Evolutionary conservation across 2,113 vertebrate species (phyloP).

Genomic region (Planiliza haematocheilus): DNA sequence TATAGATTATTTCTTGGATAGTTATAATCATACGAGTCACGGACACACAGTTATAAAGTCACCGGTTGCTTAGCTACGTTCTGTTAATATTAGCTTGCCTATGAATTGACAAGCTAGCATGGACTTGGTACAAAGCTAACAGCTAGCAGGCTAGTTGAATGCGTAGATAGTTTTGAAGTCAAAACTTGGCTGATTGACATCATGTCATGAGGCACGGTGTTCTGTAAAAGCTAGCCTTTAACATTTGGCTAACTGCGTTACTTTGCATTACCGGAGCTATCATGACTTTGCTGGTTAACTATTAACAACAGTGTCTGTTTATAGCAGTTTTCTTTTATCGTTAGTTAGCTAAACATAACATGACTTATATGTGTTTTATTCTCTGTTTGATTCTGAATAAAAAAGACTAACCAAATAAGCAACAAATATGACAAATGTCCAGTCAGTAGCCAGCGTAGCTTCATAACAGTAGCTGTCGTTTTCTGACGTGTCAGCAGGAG

Average conservation of each 20-base stretch:
- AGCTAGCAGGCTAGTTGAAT: constrained; percentile 6
- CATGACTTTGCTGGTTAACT: not conserved
- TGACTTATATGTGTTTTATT: no score
- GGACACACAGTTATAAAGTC: not conserved
- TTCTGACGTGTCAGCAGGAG: no score
- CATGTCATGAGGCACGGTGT: no score
- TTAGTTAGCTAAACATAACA: no score
- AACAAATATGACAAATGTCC: no score
- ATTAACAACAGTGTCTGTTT: not conserved
- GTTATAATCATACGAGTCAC: not conserved
- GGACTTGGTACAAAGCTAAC: not conserved
- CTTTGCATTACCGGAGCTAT: not conserved
- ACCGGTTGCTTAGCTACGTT: constrained; percentile 17
- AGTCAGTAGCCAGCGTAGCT: no score
- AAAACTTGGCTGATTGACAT: not conserved
- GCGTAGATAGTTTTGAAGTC: not conserved
- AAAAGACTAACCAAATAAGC: no score
- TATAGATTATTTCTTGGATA: rapidly evolving
- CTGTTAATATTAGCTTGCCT: constrained; percentile 16
- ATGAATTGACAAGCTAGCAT: constrained; percentile 41
- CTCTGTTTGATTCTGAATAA: no score
- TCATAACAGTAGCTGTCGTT: no score
- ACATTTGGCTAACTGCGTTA: no score
- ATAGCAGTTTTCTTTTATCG: no score
- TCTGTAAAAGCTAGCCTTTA: no score